Evolutionary conservation across 1,140 invertebrate species (phyloP), one percentile per base, ranked within the genome.

Genomic region (Andricus grossulariae): DNA sequence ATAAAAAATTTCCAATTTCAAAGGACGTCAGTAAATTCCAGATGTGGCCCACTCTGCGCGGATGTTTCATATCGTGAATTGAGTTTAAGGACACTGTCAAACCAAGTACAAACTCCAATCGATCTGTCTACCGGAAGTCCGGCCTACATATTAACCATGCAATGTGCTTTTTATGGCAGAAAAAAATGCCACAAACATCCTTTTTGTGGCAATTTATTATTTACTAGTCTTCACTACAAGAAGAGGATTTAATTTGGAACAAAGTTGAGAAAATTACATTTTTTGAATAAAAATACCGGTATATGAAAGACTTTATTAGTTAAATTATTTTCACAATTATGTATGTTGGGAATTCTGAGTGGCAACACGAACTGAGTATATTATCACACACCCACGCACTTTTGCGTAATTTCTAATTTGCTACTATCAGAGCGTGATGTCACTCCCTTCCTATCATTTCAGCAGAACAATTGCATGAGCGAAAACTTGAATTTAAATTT

Each of bases 401-500:
- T 39, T 66, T 66, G 25, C 21, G 21, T 66, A 66, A 66, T 66
- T 66, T 32, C 10, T 25, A 66, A 66, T 16, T 66, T n/a, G 21
- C 19, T 52, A 39, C 54, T 83, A 81, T 79, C 80, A 78, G 74
- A 70, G 19, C 50, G 25, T 82, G 54, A 82, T 54, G 74, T 79
- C 80, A 82, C 49, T 79, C 55, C 45, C 18, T 49, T 66, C 18
- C 10, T 13, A 60, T 66, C 32, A 71, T 71, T 81, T 49, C 6
- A 45, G 10, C 39, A 10, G 39, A 1, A 45, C 10, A 45, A 45
- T 45, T 45, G 39, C 39, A 45, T 45, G 1, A 45, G 39, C 10
- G 39, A 45, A 45, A 10, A 45, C 39, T 45, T 10, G 6, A 45
- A 45, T 32, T 32, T 32, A 32, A 32, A 32, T 3, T 3, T 32